Evolutionary conservation across 2,888 invertebrate genomes (phyloP).

Genomic region (Osedax frankpressi): DNA sequence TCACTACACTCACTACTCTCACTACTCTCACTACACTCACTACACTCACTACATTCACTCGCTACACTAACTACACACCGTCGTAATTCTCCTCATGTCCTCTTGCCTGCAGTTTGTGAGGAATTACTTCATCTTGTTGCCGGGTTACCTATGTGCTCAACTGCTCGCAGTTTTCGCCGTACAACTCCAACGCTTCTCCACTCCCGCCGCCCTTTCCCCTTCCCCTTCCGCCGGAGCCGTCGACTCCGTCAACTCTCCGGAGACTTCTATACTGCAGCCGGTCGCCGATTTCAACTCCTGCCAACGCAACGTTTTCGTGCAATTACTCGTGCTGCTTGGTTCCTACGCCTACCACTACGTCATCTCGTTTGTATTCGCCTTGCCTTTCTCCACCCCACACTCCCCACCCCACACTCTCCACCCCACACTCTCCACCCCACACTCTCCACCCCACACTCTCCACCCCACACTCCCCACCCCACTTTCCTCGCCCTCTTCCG

Average conservation of each 20-base stretch:
- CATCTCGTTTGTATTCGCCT: not conserved
- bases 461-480: no score
- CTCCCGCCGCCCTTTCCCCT: not conserved
- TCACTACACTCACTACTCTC: no score
- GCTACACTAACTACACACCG: no score
- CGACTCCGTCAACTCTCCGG: not conserved
- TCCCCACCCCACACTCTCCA: no score
- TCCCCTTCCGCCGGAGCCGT: not conserved
- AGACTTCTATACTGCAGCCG: not conserved
- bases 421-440: no score
- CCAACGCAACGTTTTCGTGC: no score
- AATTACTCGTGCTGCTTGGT: not conserved
- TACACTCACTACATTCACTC: no score
- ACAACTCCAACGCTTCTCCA: slow-evolving; percentile 24
- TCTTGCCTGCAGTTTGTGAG: slow-evolving; percentile 60
- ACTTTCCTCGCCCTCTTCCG: no score
- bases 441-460: no score
- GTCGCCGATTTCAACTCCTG: not conserved
- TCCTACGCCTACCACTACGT: not conserved
- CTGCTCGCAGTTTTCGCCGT: slow-evolving; percentile 32
- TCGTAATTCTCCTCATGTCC: no score
- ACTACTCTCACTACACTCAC: no score
- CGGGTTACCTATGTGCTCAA: slow-evolving; percentile 53
- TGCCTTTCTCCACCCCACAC: no score
- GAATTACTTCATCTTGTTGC: slow-evolving; percentile 56